These are phyloP conservation scores for Mormyrus proboscirostris DNA, from an alignment of 2,797 vertebrate genomes.

Conservation along the genomic window DNA sequence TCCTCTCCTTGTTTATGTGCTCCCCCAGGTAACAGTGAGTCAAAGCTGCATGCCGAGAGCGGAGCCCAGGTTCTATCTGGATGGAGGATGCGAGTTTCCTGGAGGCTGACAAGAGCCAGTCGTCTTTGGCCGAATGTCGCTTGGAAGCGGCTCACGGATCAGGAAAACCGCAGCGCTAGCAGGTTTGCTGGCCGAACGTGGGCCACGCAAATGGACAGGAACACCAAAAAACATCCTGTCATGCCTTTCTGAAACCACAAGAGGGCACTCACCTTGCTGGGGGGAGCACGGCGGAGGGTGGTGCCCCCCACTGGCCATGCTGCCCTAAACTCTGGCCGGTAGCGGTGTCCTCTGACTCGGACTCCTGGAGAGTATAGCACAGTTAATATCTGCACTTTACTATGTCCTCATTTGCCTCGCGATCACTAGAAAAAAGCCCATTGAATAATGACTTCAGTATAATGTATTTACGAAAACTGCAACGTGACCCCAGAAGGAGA, in stretches of 20 bases:
- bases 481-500: background rate
- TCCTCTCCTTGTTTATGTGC: background rate
- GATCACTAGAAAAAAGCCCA: background rate
- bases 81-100: background rate
- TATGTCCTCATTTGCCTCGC: background rate
- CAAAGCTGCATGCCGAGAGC: background rate
- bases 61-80: background rate
- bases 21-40: background rate
- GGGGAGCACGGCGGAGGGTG: slow-evolving; percentile 28
- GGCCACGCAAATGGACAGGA: background rate
- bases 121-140: background rate
- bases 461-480: background rate
- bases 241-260: background rate
- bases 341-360: slow-evolving; percentile 29
- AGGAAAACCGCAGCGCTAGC: background rate
- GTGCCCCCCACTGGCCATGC: slow-evolving; percentile 27
- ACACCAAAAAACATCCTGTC: background rate
- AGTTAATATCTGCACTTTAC: background rate
- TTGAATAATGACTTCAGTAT: background rate
- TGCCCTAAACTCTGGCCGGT: slow-evolving; percentile 19
- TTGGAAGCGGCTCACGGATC: background rate
- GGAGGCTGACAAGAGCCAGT: background rate
- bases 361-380: slow-evolving; percentile 38
- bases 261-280: slow-evolving; percentile 43
- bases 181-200: background rate